phyloP scores from a whole-genome alignment of 2,113 vertebrate genomes.

The Hydropotes inermis region DNA sequence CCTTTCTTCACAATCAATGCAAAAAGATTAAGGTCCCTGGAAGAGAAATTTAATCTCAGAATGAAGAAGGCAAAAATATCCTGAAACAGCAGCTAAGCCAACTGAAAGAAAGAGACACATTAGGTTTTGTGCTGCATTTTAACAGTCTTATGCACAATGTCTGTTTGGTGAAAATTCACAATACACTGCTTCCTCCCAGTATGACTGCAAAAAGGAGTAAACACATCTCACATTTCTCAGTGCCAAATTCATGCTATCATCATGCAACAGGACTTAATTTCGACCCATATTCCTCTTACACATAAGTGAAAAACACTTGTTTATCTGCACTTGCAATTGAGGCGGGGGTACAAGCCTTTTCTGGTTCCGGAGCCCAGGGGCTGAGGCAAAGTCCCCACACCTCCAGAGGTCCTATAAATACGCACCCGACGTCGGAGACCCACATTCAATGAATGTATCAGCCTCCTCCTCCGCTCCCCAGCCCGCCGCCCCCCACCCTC shows the following conservation, averaged over 20 bases:
- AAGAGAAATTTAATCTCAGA: background rate
- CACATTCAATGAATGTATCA: slow-evolving; percentile 43
- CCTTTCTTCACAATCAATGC: slow-evolving; percentile 35
- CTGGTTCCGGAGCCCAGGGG: background rate
- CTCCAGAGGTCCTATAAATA: background rate
- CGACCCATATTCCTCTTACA: background rate
- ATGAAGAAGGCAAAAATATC: slow-evolving; percentile 45
- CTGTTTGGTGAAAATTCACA: slow-evolving; percentile 56
- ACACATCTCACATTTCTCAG: slow-evolving; percentile 49
- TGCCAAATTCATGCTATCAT: background rate
- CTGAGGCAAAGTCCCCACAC: background rate
- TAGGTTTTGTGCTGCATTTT: slow-evolving; percentile 62
- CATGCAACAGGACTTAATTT: slow-evolving; percentile 25
- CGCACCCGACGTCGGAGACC: background rate
- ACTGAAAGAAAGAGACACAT: slow-evolving; percentile 49
- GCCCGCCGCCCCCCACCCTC: background rate
- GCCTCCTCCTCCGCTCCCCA: background rate
- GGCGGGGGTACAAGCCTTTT: background rate
- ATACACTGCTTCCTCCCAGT: slow-evolving; percentile 52
- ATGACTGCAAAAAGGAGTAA: slow-evolving; percentile 64
- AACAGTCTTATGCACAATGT: slow-evolving; percentile 58
- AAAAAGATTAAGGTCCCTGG: slow-evolving; percentile 34
- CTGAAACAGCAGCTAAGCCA: slow-evolving; percentile 43
- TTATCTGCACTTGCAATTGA: slow-evolving; percentile 17
- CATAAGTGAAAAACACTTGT: background rate